Conservation (phyloP, 2,113 vertebrate genomes). For the Rhagologus leucostigma region DNA sequence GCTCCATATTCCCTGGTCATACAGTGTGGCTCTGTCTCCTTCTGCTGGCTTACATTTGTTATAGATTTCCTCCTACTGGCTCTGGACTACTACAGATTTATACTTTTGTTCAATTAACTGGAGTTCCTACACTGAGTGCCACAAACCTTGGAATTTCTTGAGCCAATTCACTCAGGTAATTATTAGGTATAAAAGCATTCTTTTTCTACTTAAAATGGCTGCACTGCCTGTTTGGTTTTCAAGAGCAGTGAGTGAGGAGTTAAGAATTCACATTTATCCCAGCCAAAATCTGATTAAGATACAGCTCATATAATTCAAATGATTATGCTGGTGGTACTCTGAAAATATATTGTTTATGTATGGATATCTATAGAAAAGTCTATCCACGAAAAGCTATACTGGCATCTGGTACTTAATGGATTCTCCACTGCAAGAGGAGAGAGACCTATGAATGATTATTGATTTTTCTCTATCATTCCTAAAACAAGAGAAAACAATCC, state of each 20-base stretch:
- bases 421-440: not conserved
- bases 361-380: not conserved
- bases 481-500: not conserved
- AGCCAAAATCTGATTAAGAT: not conserved
- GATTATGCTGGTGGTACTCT: not conserved
- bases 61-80: not conserved
- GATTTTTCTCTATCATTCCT: not conserved
- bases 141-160: not conserved
- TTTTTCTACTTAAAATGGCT: not conserved
- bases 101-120: not conserved
- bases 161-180: not conserved
- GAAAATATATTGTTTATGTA: not conserved
- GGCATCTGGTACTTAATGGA: not conserved
- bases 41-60: not conserved
- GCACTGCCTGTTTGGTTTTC: not conserved
- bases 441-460: not conserved
- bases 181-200: not conserved
- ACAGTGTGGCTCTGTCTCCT: slow-evolving; percentile 1
- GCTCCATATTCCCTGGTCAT: accelerated
- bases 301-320: not conserved
- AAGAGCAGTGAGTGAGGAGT: not conserved
- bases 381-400: not conserved
- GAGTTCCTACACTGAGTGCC: not conserved
- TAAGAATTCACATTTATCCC: not conserved
- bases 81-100: not conserved